Conservation (phyloP, 1,140 invertebrate genomes). For the Nephotettix cincticeps region DNA sequence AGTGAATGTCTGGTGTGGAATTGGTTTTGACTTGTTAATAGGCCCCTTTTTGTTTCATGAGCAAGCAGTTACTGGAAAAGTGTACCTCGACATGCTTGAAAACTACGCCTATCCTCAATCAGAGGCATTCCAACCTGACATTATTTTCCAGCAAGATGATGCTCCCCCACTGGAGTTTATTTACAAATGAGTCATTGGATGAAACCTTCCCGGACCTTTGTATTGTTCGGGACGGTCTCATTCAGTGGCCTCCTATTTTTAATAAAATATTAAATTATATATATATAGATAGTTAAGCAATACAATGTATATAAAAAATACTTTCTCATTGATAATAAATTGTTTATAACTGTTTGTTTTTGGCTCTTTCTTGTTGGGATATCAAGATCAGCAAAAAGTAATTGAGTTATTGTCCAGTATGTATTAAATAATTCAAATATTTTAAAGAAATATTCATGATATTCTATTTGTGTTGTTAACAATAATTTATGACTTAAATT, state of each 20-base stretch:
- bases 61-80: not conserved
- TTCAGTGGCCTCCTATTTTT: slow-evolving; percentile 46
- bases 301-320: not conserved
- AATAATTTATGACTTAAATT: no score
- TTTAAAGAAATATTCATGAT: no score
- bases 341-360: not conserved
- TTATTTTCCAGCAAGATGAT: slow-evolving; percentile 35
- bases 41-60: slow-evolving; percentile 29
- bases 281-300: not conserved
- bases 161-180: slow-evolving; percentile 36
- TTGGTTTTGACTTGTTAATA: slow-evolving; percentile 10
- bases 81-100: slow-evolving; percentile 9
- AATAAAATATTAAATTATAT: slow-evolving; percentile 46
- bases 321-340: not conserved
- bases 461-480: no score
- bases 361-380: not conserved
- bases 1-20: slow-evolving; percentile 27
- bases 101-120: not conserved
- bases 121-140: no score
- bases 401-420: no score
- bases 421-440: no score
- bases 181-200: slow-evolving; percentile 25
- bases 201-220: no score
- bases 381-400: no score
- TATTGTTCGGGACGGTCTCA: no score